Base-by-base conservation (phyloP, 2,888 invertebrate genomes). In the Philhelius pedissequus region DNA sequence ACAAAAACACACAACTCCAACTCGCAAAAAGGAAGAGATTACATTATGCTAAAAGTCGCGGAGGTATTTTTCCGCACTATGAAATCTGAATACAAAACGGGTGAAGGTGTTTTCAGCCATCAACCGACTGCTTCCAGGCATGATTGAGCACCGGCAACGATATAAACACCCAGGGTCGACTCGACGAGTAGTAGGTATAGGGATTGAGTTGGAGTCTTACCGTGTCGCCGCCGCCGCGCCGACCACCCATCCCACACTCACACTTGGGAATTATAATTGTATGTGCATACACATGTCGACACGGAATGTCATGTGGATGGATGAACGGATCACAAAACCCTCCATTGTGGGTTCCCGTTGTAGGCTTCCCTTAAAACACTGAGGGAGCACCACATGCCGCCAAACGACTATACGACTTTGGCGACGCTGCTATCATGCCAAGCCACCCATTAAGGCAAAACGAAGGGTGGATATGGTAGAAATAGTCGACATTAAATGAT, bases 41-140 rank as follows among this genome's bases (percentile, higher is more conserved):
- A 86, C 86, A 86, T 86, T 81, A 86, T 86, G 86, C 86, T 86
- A 86, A 81, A 86, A 86, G 86, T 86, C 86, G 81, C 86, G 81
- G 81, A 77, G 73, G 86, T 81, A 86, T 86, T 86, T 86, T 86
- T 86, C 86, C 86, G 86, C 86, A 81, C 86, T 86, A 86, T 86
- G 86, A 86, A 86, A 86, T 86, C 86, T 79, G 77, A 86, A 86
- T 81, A 81, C 81, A 86, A 86, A 76, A 78, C 84, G 79, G 86
- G 84, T 78, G 86, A 87, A 86, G 87, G 87, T 86, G 86, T 86
- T 87, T 86, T 78, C 78, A 81, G 78, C 86, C 86, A 79, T 78
- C 86, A 87, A 86, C 66, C 84, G 86, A 84, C 81, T 81, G 86
- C 87, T 86, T 82, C 84, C 75, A 87, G 87, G 86, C 86, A 87